phyloP scores from a whole-genome alignment of 2,113 vertebrate species.

The Chaenocephalus aceratus region DNA sequence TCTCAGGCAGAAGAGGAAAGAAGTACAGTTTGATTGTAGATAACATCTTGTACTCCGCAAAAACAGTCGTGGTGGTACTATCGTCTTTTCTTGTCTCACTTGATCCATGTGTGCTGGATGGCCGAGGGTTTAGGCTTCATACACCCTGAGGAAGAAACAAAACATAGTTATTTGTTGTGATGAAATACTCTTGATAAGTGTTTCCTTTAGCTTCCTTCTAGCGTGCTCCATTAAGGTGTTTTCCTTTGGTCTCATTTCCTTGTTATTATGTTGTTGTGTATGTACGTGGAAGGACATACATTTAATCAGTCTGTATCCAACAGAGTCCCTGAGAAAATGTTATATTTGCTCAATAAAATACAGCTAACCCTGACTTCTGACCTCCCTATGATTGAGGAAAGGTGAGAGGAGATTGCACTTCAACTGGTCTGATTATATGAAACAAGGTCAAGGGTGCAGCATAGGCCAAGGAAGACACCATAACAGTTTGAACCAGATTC shows the following conservation, averaged over 20 bases:
- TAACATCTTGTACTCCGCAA: constrained; percentile 57
- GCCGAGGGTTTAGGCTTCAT: constrained; percentile 78
- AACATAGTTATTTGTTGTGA: background rate
- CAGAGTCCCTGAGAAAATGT: background rate
- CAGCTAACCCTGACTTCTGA: constrained; percentile 17
- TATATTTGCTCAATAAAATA: background rate
- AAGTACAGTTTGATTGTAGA: constrained; percentile 56
- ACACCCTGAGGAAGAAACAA: constrained; percentile 79
- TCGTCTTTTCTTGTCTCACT: constrained; percentile 29
- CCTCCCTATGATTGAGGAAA: background rate
- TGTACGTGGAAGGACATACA: background rate
- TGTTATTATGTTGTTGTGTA: background rate
- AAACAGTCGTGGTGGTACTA: constrained; percentile 63
- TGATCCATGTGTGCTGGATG: constrained; percentile 30
- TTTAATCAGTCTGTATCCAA: background rate
- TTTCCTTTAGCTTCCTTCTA: background rate
- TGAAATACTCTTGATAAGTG: background rate
- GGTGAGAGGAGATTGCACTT: background rate
- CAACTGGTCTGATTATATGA: background rate
- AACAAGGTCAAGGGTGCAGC: too few species aligned
- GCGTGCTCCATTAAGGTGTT: background rate
- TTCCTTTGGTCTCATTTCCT: background rate
- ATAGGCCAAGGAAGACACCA: too few species aligned
- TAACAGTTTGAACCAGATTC: too few species aligned
- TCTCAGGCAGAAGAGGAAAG: constrained; percentile 52